Conservation (phyloP, 2,113 vertebrate genomes). For the Vombatus ursinus region DNA sequence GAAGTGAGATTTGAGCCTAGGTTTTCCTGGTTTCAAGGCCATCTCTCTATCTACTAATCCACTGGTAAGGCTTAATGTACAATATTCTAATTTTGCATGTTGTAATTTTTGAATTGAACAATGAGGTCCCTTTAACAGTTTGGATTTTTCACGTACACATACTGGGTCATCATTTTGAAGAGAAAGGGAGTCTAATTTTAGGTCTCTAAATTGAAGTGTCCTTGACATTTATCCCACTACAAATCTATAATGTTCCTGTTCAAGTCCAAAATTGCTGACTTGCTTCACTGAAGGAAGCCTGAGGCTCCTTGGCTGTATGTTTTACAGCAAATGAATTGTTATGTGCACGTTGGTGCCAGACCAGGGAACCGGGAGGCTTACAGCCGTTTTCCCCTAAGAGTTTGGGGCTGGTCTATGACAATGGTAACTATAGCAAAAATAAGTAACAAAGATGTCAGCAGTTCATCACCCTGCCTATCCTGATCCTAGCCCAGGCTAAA, state of each 20-base stretch:
- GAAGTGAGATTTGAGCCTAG: neutral
- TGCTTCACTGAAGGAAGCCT: neutral
- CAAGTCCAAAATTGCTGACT: neutral
- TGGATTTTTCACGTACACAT: neutral
- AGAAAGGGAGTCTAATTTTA: slow-evolving; percentile 10
- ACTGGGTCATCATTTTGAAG: neutral
- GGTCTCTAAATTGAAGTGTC: slow-evolving; percentile 11
- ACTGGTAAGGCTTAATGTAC: neutral
- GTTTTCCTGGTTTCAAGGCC: neutral
- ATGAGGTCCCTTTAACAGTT: neutral
- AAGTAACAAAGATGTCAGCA: neutral
- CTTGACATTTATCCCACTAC: slow-evolving; percentile 6
- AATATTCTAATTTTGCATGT: no score
- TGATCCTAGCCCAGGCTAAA: neutral
- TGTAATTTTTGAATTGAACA: neutral
- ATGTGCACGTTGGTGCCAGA: neutral
- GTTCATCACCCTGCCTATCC: neutral
- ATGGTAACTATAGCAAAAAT: neutral
- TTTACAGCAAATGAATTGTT: neutral
- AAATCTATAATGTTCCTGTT: neutral
- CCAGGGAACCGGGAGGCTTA: neutral
- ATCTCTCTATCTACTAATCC: neutral
- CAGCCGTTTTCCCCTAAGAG: neutral
- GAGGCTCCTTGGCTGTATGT: neutral
- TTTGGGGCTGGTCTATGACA: neutral